Evolutionary conservation across 2,797 vertebrate species (phyloP).

Genomic region (Micropoecilia bifurca): DNA sequence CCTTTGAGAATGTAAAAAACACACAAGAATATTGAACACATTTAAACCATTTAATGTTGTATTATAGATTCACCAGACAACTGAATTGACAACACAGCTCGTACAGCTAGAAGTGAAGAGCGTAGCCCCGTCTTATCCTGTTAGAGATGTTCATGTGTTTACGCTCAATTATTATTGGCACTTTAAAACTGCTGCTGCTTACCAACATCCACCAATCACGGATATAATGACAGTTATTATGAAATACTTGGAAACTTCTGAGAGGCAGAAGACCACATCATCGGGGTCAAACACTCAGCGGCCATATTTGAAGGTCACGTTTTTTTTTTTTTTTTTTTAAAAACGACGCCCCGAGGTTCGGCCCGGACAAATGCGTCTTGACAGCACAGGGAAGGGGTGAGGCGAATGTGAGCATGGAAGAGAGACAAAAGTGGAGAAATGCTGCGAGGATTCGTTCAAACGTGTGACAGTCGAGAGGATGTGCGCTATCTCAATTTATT

Average conservation of each 20-base stretch:
- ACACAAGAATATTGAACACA: neutral
- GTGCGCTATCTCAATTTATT: constrained; percentile 7
- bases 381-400: constrained; percentile 34
- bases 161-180: neutral
- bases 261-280: constrained; percentile 7
- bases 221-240: neutral
- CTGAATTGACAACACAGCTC: neutral
- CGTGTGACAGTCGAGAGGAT: constrained; percentile 3
- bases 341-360: constrained; percentile 25
- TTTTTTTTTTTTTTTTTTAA: constrained; percentile 11
- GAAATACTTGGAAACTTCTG: neutral
- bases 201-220: neutral
- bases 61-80: neutral
- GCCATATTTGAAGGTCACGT: constrained; percentile 36
- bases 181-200: neutral
- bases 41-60: neutral
- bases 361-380: constrained; percentile 36
- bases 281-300: neutral
- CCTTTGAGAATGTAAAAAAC: neutral
- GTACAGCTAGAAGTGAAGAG: neutral
- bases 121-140: neutral
- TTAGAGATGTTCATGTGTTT: neutral
- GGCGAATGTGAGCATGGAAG: neutral
- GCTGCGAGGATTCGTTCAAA: constrained; percentile 21
- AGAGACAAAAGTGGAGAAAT: constrained; percentile 3